Percentiles rank a stretch among this genome's conserved stretches.
phyloP scores from a whole-genome alignment of 1,140 invertebrate species.

The Hestina assimilis region DNA sequence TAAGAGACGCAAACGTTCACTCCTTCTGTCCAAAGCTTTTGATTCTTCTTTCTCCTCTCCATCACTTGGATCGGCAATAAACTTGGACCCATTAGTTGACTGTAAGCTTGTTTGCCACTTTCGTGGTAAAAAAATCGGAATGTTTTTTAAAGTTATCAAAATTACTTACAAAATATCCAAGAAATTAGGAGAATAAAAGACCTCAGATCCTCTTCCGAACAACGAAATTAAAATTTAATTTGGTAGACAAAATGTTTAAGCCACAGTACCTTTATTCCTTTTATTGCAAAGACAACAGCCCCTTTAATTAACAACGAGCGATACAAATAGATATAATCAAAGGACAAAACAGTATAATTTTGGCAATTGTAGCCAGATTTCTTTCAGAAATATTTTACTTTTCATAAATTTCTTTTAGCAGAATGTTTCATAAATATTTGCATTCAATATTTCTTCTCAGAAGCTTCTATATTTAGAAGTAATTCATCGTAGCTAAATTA shows the following conservation, averaged over 20 bases:
- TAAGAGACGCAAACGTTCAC: too few relatives aligned
- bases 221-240: neutral
- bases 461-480: too few relatives aligned
- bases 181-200: neutral
- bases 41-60: too few relatives aligned
- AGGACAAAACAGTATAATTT: conserved; percentile 8
- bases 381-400: conserved; percentile 3
- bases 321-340: conserved; percentile 1
- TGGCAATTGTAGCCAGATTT: conserved; percentile 5
- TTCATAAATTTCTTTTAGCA: conserved; percentile 2
- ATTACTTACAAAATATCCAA: too few relatives aligned
- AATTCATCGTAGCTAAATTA: too few relatives aligned
- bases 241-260: neutral
- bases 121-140: too few relatives aligned
- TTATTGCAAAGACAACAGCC: neutral
- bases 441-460: too few relatives aligned
- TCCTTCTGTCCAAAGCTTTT: too few relatives aligned
- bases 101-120: too few relatives aligned
- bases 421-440: neutral
- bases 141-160: too few relatives aligned
- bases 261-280: neutral
- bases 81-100: too few relatives aligned
- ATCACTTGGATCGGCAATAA: too few relatives aligned
- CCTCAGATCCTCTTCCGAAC: neutral
- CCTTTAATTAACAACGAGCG: conserved; percentile 6